These are phyloP conservation scores for Lasioglossum baleicum DNA, from an alignment of 1,140 invertebrate genomes.

Conservation along the genomic window DNA sequence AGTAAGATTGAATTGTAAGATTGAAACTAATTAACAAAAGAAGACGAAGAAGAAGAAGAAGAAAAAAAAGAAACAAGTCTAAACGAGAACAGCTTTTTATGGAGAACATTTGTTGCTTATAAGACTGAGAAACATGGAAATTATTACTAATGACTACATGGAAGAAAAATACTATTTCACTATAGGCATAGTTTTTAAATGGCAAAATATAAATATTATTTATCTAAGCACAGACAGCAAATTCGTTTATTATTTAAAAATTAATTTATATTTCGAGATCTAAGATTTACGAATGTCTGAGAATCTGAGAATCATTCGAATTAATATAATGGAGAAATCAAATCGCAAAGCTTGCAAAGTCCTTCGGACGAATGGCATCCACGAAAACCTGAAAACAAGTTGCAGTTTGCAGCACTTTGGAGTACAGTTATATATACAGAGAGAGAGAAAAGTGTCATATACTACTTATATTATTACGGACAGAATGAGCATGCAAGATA, in stretches of 20 bases:
- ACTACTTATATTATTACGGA: slow-evolving; percentile 49
- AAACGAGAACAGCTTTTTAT: slow-evolving; percentile 53
- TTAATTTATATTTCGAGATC: background rate
- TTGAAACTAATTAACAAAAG: slow-evolving; percentile 17
- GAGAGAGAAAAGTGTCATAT: slow-evolving; percentile 43
- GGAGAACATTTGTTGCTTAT: slow-evolving; percentile 59
- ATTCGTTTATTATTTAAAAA: slow-evolving; percentile 27
- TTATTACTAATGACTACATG: slow-evolving; percentile 53
- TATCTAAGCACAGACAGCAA: slow-evolving; percentile 53
- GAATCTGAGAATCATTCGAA: slow-evolving; percentile 9
- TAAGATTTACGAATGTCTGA: slow-evolving; percentile 1
- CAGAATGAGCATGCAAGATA: slow-evolving; percentile 19
- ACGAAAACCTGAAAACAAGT: slow-evolving; percentile 17
- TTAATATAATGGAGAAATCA: slow-evolving; percentile 1
- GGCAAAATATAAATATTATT: slow-evolving; percentile 45
- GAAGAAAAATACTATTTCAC: slow-evolving; percentile 43
- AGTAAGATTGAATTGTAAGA: slow-evolving; percentile 17
- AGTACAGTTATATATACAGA: slow-evolving; percentile 50
- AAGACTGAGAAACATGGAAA: slow-evolving; percentile 62
- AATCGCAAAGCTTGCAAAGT: slow-evolving; percentile 45
- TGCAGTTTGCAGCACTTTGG: slow-evolving; percentile 28
- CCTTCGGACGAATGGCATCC: slow-evolving; percentile 48
- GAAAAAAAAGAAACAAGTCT: slow-evolving; percentile 19
- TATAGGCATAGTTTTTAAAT: slow-evolving; percentile 49
- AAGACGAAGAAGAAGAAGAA: too few relatives aligned